Evolutionary conservation across 2,888 invertebrate genomes (phyloP), one percentile per base, ranked within the genome.

Genomic region (Thereva unica): DNA sequence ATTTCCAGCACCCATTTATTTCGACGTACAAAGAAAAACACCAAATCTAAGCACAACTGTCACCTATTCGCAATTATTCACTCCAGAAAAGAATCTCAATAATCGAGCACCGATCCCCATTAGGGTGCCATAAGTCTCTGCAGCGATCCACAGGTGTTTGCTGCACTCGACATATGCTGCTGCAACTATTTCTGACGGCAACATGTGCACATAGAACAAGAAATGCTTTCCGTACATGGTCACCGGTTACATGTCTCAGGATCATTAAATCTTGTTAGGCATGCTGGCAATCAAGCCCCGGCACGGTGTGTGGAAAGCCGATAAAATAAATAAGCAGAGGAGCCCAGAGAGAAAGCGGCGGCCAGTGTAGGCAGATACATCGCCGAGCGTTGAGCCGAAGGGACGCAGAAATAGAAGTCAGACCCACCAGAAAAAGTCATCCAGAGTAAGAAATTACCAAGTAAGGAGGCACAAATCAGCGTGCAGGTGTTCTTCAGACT

Each of bases 401-500:
- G 59, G 34, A 49, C 59, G 59, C 34, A 6, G 9, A 45, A 49
- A 37, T 12, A n/a, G 49, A 12, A 37, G 38, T 40, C 37, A 45
- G 45, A 59, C 37, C n/a, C 45, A 49, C 49, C 47, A 38, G 45
- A 59, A 59, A 59, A 59, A 59, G 49, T 59, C 59, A 40, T 59
- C 42, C 52, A 52, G 42, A 52, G 63, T 63, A 63, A 63, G 63
- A 63, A 63, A 63, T 63, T 63, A 63, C 63, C 59, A 59, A 63
- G 42, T 52, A 52, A 50, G 42, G 63, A 52, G 52, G 63, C 53
- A 56, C 49, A 65, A 65, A 65, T 65, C 65, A 54, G 55, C 59
- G 61, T 64, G 68, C 68, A 68, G 68, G 68, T 68, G 68, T 68
- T 68, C 68, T 66, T 54, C 54, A 68, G 68, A 68, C 68, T 68